These are phyloP conservation scores for Drosophila multiciliata DNA, from an alignment of 2,888 invertebrate genomes.

Conservation along the genomic window DNA sequence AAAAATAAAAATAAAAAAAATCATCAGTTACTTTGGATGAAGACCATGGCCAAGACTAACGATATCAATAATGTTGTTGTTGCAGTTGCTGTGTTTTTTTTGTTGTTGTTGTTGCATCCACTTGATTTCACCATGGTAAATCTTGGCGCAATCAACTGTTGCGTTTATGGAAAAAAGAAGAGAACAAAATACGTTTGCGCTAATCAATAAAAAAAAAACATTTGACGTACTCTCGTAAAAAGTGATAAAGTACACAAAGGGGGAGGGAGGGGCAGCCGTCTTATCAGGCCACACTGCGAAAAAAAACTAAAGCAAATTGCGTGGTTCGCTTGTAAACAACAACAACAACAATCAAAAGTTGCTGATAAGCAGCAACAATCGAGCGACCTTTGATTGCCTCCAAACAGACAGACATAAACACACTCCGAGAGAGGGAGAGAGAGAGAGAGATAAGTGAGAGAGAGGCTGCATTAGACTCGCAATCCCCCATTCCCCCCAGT, in stretches of 20 bases:
- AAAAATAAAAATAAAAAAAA: slow-evolving; percentile 17
- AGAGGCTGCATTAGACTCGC: not conserved
- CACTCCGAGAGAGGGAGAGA: not conserved
- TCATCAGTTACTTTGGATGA: slow-evolving; percentile 72
- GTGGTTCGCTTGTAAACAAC: slow-evolving; percentile 70
- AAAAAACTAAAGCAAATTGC: slow-evolving; percentile 57
- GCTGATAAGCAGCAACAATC: slow-evolving; percentile 30
- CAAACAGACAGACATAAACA: not conserved
- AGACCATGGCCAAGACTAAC: slow-evolving; percentile 54
- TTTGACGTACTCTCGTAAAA: slow-evolving; percentile 14
- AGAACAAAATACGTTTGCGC: slow-evolving; percentile 15
- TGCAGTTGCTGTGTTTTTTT: slow-evolving; percentile 8
- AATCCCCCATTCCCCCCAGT: not conserved
- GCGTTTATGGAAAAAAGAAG: slow-evolving; percentile 12
- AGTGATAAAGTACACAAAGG: slow-evolving; percentile 32
- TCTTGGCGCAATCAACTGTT: slow-evolving; percentile 45
- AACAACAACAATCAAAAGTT: slow-evolving; percentile 65
- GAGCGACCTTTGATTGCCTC: slow-evolving; percentile 44
- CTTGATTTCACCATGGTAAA: slow-evolving; percentile 54
- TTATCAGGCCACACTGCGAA: slow-evolving; percentile 52
- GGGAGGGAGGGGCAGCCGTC: not conserved
- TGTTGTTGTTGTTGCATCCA: slow-evolving; percentile 22
- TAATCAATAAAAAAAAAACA: slow-evolving; percentile 54
- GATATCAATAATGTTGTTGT: slow-evolving; percentile 60
- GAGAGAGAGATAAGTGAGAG: not conserved